Conservation (phyloP, 2,113 vertebrate genomes). For the Circaetus cinerascens region DNA sequence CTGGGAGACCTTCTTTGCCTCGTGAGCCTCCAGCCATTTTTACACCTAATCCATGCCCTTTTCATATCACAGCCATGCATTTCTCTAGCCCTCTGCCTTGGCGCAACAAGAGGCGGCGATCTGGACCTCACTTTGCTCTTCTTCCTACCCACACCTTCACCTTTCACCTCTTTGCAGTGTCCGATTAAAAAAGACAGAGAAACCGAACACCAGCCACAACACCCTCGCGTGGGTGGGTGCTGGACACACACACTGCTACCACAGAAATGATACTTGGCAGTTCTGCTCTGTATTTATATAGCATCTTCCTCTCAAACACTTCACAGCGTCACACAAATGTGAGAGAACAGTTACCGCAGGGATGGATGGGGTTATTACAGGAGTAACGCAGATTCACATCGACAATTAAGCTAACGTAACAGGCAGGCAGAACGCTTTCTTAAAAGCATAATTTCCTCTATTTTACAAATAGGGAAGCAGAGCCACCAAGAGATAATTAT, state of each 20-base stretch:
- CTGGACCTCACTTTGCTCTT: not conserved
- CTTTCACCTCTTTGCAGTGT: accelerated
- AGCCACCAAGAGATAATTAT: not conserved
- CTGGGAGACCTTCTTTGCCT: not conserved
- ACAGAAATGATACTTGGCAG: not conserved
- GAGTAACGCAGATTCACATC: accelerated
- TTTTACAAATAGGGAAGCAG: not conserved
- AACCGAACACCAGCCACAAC: not conserved
- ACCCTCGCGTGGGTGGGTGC: accelerated
- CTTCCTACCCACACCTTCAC: not conserved
- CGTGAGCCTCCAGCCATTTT: not conserved
- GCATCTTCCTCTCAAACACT: not conserved
- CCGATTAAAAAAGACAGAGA: not conserved
- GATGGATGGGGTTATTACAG: not conserved
- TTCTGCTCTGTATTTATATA: not conserved
- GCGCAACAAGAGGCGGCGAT: not conserved
- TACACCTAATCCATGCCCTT: not conserved
- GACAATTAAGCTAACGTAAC: accelerated
- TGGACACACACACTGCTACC: not conserved
- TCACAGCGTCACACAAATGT: not conserved
- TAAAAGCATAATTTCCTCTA: not conserved
- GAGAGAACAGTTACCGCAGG: accelerated
- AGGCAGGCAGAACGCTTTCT: not conserved
- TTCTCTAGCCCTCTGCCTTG: not conserved
- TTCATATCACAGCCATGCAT: not conserved